Evolutionary conservation across 2,888 invertebrate genomes (phyloP).

Genomic region (Drosophila phalerata): DNA sequence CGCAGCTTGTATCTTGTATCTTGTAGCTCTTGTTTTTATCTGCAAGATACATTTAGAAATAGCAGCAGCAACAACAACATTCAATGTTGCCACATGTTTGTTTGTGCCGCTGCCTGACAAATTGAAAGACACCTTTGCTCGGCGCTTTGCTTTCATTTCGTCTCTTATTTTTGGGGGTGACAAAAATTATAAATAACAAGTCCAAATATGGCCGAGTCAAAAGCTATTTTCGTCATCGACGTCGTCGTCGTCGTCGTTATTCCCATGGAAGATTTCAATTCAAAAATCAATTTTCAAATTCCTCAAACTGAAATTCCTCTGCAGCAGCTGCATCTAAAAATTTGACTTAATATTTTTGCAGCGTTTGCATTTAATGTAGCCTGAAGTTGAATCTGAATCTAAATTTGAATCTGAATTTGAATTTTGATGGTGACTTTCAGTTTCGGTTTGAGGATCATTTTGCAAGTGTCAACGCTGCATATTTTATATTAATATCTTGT

Average conservation of each 20-base stretch:
- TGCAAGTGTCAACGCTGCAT: slow-evolving; percentile 51
- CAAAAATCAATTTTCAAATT: slow-evolving; percentile 21
- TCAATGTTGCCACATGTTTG: slow-evolving; percentile 45
- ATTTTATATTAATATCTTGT: slow-evolving; percentile 3
- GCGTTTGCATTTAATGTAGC: slow-evolving; percentile 26
- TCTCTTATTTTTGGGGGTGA: slow-evolving; percentile 38
- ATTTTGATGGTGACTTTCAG: slow-evolving; percentile 6
- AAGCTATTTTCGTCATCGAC: slow-evolving; percentile 44
- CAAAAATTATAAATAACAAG: slow-evolving; percentile 51
- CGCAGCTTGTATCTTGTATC: slow-evolving; percentile 22
- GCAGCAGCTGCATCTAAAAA: slow-evolving; percentile 21
- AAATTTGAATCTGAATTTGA: slow-evolving; percentile 27
- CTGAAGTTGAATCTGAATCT: not conserved
- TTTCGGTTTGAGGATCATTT: slow-evolving; percentile 38
- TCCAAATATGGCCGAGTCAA: slow-evolving; percentile 41
- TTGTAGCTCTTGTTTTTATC: slow-evolving; percentile 9
- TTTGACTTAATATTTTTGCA: slow-evolving; percentile 31
- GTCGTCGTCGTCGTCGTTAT: slow-evolving; percentile 11
- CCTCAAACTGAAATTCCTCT: slow-evolving; percentile 1
- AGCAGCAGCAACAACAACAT: slow-evolving; percentile 37
- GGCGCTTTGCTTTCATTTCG: not conserved
- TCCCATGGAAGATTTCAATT: slow-evolving; percentile 16
- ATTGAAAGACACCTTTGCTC: slow-evolving; percentile 14
- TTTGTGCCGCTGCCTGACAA: slow-evolving; percentile 27
- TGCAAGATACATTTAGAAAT: slow-evolving; percentile 21